Evolutionary conservation across 2,888 invertebrate species (phyloP).

Genomic region (Drosophila imparisetae): DNA sequence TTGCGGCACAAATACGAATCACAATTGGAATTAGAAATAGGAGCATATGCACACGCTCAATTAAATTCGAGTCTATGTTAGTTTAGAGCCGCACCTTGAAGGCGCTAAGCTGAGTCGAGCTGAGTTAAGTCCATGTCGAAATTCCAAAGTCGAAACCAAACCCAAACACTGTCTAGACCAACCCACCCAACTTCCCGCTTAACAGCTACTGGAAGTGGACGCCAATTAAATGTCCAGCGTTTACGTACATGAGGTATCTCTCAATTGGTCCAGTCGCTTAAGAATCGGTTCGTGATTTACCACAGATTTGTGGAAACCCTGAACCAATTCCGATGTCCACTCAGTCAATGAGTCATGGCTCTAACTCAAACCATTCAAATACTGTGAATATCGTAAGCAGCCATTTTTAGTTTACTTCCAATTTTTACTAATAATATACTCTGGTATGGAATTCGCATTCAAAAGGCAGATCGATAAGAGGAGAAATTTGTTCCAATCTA

Average conservation of each 20-base stretch:
- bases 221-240: conserved; percentile 41
- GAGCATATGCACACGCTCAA: conserved; percentile 56
- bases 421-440: background rate
- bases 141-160: conserved; percentile 20
- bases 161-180: conserved; percentile 8
- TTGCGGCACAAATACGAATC: background rate
- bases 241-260: conserved; percentile 9
- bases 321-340: conserved; percentile 31
- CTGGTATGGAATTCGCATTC: background rate
- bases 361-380: conserved; percentile 7
- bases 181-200: conserved; percentile 5
- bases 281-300: conserved; percentile 45
- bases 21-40: conserved; percentile 13
- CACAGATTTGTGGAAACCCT: conserved; percentile 22
- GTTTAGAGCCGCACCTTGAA: conserved; percentile 54
- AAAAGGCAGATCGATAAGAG: background rate
- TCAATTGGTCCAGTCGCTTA: conserved; percentile 19
- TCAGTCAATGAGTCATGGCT: conserved; percentile 24
- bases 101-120: conserved; percentile 23
- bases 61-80: conserved; percentile 55
- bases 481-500: background rate
- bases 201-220: conserved; percentile 45
- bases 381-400: background rate
- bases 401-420: background rate
- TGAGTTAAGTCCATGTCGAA: conserved; percentile 3